These are phyloP conservation scores for Fistularia commersonii DNA, from an alignment of 2,797 vertebrate genomes.

Conservation along the genomic window DNA sequence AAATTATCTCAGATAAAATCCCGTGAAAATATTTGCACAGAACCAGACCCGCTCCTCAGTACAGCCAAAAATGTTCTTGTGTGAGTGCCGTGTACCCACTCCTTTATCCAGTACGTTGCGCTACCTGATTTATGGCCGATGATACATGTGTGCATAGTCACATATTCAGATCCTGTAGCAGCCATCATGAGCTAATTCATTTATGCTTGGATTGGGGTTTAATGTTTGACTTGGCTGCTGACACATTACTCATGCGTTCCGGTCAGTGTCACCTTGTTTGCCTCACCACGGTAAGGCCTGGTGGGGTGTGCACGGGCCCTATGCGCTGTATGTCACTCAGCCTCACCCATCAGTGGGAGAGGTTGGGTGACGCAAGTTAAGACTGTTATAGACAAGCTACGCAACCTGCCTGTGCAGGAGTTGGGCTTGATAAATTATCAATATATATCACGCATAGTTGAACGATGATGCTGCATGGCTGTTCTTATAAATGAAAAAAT, in stretches of 20 bases:
- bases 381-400: no score
- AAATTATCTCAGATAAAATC: no score
- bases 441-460: no score
- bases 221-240: constrained; percentile 69
- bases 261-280: constrained; percentile 56
- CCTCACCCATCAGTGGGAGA: constrained; percentile 33
- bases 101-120: constrained; percentile 5
- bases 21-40: no score
- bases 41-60: no score
- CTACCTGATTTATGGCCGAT: constrained; percentile 24
- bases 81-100: not conserved
- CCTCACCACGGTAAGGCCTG: constrained; percentile 43
- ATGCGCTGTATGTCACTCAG: constrained; percentile 24
- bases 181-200: constrained; percentile 52
- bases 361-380: no score
- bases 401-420: no score
- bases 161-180: constrained; percentile 22
- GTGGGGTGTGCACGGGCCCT: constrained; percentile 26
- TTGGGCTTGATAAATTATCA: no score
- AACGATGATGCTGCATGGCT: no score
- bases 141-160: constrained; percentile 24
- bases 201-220: constrained; percentile 61
- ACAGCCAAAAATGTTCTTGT: not conserved
- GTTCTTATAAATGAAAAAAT: no score
- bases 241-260: constrained; percentile 58